Base-by-base conservation (phyloP, 2,797 vertebrate species). In the Pipistrellus pipistrellus region DNA sequence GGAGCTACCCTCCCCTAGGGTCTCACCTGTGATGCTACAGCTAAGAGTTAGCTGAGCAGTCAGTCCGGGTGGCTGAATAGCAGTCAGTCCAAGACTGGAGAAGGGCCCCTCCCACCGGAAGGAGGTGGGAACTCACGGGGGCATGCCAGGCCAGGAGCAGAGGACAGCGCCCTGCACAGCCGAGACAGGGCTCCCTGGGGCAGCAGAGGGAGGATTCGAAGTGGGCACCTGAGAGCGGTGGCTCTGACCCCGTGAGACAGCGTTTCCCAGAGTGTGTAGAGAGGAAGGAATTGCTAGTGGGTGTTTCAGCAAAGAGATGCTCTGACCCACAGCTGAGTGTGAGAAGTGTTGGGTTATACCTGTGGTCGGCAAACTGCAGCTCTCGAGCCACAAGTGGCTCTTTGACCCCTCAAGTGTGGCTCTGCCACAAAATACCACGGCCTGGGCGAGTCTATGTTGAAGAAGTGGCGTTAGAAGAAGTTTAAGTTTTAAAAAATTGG, bases 181-280 rank as follows among this genome's bases (percentile, higher is more conserved):
- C 0, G 17, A 1, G 1, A 75, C 27, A 13, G 68, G 1, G 2
- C 15, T 23, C 64, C n/a, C 6, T 0, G 15, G 72, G 64, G 30
- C 48, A 3, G 1, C 1, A 0, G 18, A 48, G 10, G 25, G 57
- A 12, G 35, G 20, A 20, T 44, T 10, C 1, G 55, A 77, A 23
- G 13, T 1, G 6, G 14, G 12, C 0, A 1, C 12, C 1, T 1
- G 17, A 30, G n/a, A 8, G 2, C 4, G 5, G 30, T 4, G n/a
- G 17, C n/a, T 71, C 12, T 32, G 48, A 15, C 1, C 3, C 68
- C 18, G 32, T 46, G 11, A 8, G n/a, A 3, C 11, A 23, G 8
- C 4, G 13, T 75, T 32, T 35, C 12, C 53, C 30, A 3, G 59
- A 32, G 14, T 1, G 0, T 2, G 6, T 0, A 78, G 27, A 53